phyloP scores from a whole-genome alignment of 2,797 vertebrate genomes.

The Eutrigla gurnardus region DNA sequence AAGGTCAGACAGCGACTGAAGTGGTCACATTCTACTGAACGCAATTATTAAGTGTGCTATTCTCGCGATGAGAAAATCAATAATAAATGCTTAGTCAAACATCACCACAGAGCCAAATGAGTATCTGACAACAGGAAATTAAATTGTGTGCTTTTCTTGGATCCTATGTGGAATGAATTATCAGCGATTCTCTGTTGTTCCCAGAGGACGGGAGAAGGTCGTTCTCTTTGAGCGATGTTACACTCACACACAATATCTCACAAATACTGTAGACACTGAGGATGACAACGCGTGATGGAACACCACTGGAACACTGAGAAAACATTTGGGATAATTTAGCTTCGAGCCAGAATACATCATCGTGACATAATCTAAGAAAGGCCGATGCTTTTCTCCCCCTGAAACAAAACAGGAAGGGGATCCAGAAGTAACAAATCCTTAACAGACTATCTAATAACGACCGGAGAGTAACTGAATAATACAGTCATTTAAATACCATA shows the following conservation, averaged over 20 bases:
- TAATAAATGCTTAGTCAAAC: constrained; percentile 71
- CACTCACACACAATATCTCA: constrained; percentile 45
- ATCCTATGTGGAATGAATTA: constrained; percentile 62
- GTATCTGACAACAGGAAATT: constrained; percentile 55
- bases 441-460: constrained; percentile 3
- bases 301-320: constrained; percentile 37
- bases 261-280: constrained; percentile 35
- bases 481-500: background rate
- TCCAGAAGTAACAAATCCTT: constrained; percentile 17
- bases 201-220: constrained; percentile 60
- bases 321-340: constrained; percentile 56
- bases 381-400: constrained; percentile 33
- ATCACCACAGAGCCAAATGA: constrained; percentile 47
- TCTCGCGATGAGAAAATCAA: constrained; percentile 69
- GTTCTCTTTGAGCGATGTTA: constrained; percentile 53
- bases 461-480: constrained; percentile 10
- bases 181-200: constrained; percentile 4
- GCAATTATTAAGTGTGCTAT: constrained; percentile 66
- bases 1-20: constrained; percentile 60
- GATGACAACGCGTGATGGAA: constrained; percentile 48
- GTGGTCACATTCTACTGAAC: constrained; percentile 54
- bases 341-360: constrained; percentile 67
- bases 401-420: constrained; percentile 32
- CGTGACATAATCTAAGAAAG: constrained; percentile 55
- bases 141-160: constrained; percentile 55